Evolutionary conservation across 2,797 vertebrate genomes (phyloP), one percentile per base, ranked within the genome.

Genomic region (Glossophaga mutica): DNA sequence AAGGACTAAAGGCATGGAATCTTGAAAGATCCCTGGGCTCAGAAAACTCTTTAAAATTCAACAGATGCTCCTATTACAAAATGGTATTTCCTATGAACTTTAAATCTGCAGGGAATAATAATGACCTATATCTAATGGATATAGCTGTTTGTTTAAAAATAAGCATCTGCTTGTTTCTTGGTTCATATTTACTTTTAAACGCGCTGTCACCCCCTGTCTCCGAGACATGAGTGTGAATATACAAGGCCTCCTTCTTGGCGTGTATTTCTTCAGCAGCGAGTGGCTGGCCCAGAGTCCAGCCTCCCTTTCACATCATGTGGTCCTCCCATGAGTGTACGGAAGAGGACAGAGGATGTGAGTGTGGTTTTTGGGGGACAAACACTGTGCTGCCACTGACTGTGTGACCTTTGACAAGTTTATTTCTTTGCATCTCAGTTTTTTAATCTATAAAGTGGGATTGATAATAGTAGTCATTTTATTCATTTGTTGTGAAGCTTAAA

Each of bases 1-100:
- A 57, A 76, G 55, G 48, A 62, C 46, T 57, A 42, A 68, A 84
- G 19, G 3, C 9, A 48, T 74, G 55, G 50, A 96, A 48, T 77
- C 48, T 46, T 84, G 15, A 77, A 83, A 48, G 48, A 39, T 34
- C 34, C 11, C 9, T 71, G 91, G 34, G 24, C 39, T 91, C 18
- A 70, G 71, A 87, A 70, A 96, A 76, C 32, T 78, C 52, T 91
- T 95, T 84, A 90, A 92, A 94, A 90, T 62, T 87, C 46, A 59
- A 18, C 29, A 87, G 48, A 70, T 88, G 6, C 15, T 82, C 34
- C n/a, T 82, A n/a, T 65, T 94, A 96, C 55, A 86, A 83, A 91
- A 70, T 92, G 1, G 16, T 39, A 79, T n/a, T 85, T 94, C 86
- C 70, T 79, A 67, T 78, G 70, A 84, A 39, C 22, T 84, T 91